phyloP scores from a whole-genome alignment of 2,113 vertebrate species.

The Antechinus stuartii region DNA sequence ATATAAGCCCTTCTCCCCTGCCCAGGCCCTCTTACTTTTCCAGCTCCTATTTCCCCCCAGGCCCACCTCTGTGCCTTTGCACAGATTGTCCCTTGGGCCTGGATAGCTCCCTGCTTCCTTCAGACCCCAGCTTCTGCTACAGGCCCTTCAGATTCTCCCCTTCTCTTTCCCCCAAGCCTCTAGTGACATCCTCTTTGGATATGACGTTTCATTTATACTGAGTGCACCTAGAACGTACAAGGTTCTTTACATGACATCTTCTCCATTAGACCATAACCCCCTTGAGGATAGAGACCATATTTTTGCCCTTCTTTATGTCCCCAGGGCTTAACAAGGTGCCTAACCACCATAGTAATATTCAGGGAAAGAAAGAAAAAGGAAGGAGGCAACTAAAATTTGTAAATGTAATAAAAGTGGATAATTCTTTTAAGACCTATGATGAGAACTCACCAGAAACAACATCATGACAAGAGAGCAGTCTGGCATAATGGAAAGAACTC shows the following conservation, averaged over 20 bases:
- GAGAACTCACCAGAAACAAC: background rate
- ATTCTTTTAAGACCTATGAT: background rate
- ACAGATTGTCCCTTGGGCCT: background rate
- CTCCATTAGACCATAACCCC: background rate
- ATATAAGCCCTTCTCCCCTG: background rate
- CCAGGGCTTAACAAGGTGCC: background rate
- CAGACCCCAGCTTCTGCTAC: background rate
- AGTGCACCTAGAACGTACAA: background rate
- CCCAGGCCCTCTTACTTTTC: background rate
- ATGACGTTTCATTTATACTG: background rate
- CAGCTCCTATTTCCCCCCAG: background rate
- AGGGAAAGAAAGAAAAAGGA: background rate
- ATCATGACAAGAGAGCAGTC: background rate
- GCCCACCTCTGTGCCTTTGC: background rate
- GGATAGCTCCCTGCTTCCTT: background rate
- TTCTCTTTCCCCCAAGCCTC: background rate
- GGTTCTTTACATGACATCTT: background rate
- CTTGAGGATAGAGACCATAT: background rate
- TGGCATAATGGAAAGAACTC: background rate
- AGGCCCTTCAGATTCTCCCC: background rate
- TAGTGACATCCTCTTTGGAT: background rate
- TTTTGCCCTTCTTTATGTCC: background rate
- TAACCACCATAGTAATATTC: background rate
- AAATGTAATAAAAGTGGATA: background rate
- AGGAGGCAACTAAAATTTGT: background rate